Evolutionary conservation across 2,113 vertebrate genomes (phyloP).

Genomic region (Phaethornis superciliosus): DNA sequence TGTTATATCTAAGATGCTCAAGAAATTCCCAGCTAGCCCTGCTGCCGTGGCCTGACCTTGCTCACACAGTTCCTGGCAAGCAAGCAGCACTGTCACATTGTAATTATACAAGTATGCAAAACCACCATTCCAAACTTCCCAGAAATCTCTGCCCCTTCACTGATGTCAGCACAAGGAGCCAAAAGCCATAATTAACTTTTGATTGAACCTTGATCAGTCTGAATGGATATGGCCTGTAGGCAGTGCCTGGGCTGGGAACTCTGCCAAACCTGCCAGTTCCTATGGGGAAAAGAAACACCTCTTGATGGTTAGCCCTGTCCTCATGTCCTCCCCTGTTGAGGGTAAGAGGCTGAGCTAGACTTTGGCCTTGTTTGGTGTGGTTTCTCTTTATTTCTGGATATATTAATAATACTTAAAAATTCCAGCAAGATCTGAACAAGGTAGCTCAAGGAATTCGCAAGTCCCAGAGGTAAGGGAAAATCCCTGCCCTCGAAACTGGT

Average conservation of each 20-base stretch:
- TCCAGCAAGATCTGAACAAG: rapidly evolving
- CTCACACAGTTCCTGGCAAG: not conserved
- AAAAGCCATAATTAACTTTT: conserved; percentile 18
- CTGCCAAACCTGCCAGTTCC: not conserved
- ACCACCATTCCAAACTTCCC: not conserved
- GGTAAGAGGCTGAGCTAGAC: not conserved
- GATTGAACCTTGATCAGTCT: conserved; percentile 46
- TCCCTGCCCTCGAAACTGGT: not conserved
- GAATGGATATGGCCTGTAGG: not conserved
- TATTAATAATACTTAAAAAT: not conserved
- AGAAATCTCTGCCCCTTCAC: not conserved
- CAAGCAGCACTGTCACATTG: rapidly evolving
- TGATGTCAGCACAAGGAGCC: not conserved
- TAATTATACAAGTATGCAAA: not conserved
- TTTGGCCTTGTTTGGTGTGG: not conserved
- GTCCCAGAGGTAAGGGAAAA: not conserved
- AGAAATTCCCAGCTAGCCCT: not conserved
- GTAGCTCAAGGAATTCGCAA: not conserved
- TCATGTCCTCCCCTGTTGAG: not conserved
- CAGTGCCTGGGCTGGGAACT: not conserved
- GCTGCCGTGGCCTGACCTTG: rapidly evolving
- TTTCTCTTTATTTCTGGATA: not conserved
- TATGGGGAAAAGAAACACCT: not conserved
- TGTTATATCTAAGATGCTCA: not conserved
- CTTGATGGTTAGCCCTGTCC: not conserved